Evolutionary conservation across 1,140 invertebrate species (phyloP).

Genomic region (fruit fly (Drosophila melanogaster)): DNA sequence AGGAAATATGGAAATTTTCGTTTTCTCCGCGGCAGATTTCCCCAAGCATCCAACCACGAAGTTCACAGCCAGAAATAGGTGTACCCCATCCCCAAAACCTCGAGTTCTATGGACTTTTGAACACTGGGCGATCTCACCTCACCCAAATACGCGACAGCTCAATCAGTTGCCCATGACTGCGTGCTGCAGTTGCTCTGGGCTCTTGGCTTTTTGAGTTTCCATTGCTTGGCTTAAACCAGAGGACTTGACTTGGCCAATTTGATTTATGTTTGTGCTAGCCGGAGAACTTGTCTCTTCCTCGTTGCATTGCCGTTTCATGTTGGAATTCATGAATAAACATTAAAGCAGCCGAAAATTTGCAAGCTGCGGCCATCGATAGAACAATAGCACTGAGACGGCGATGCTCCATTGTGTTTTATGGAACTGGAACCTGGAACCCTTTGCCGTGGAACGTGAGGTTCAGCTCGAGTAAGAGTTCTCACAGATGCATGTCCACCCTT

Average conservation of each 20-base stretch:
- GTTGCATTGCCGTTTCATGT: constrained; percentile 80
- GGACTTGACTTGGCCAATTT: constrained; percentile 57
- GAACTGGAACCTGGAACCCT: constrained; percentile 44
- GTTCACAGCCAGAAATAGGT: constrained; percentile 50
- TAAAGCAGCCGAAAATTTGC: constrained; percentile 78
- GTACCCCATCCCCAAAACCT: constrained; percentile 6
- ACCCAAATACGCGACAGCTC: constrained; percentile 80
- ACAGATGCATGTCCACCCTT: constrained; percentile 44
- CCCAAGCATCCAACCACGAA: constrained; percentile 57
- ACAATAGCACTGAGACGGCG: constrained; percentile 67
- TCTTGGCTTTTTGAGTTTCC: constrained; percentile 4
- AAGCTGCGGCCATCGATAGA: constrained; percentile 49
- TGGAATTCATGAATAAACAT: constrained; percentile 82
- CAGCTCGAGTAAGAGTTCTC: constrained; percentile 60
- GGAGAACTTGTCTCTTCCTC: constrained; percentile 59
- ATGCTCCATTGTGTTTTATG: constrained; percentile 80
- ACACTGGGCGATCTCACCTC: constrained; percentile 73
- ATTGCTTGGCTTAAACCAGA: not conserved
- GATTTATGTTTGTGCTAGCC: constrained; percentile 64
- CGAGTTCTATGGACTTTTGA: constrained; percentile 33
- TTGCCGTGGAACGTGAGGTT: constrained; percentile 69
- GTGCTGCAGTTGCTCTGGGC: constrained; percentile 50
- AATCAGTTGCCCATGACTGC: constrained; percentile 80
- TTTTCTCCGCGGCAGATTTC: constrained; percentile 53
- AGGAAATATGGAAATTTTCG: constrained; percentile 65